A percentile compares a stretch with the other conserved stretches of the same genome.
Evolutionary conservation across 2,888 invertebrate species (phyloP).

Genomic region (Lycaena phlaeas): DNA sequence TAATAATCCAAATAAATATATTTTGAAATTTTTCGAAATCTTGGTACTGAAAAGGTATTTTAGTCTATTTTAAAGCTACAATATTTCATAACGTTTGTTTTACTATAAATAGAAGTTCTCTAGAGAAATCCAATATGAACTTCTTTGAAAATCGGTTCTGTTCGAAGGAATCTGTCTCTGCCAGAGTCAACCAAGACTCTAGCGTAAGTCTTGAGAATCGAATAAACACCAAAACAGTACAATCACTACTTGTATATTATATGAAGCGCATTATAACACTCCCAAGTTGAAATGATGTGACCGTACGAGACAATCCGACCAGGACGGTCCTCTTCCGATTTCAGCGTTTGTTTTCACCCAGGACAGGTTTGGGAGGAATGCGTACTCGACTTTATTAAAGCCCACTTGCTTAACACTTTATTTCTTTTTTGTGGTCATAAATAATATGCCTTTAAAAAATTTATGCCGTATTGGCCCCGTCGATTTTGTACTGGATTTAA

Average conservation of each 20-base stretch:
- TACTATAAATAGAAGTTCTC: too few species aligned
- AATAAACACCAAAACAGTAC: background rate
- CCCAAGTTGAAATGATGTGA: conserved; percentile 46
- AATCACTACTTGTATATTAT: background rate
- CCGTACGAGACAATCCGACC: conserved; percentile 35
- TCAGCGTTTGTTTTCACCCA: conserved; percentile 45
- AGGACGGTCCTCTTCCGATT: conserved; percentile 37
- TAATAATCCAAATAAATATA: too few species aligned
- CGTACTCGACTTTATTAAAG: conserved; percentile 55
- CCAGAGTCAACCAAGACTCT: too few species aligned
- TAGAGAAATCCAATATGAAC: too few species aligned
- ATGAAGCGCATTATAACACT: conserved; percentile 48
- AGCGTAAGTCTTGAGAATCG: too few species aligned
- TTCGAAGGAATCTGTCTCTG: too few species aligned
- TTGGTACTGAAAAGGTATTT: too few species aligned
- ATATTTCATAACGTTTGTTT: too few species aligned
- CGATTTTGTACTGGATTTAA: conserved; percentile 27
- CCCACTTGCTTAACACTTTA: conserved; percentile 67
- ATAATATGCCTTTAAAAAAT: conserved; percentile 57
- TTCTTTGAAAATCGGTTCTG: too few species aligned
- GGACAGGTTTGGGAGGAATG: conserved; percentile 52
- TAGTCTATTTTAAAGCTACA: too few species aligned
- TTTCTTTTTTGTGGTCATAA: conserved; percentile 63
- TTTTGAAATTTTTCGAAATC: too few species aligned
- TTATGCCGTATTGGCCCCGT: conserved; percentile 44